Evolutionary conservation across 92 coral and sea anemone species (phyloP).

Genomic region (Epizoanthus scotinus): DNA sequence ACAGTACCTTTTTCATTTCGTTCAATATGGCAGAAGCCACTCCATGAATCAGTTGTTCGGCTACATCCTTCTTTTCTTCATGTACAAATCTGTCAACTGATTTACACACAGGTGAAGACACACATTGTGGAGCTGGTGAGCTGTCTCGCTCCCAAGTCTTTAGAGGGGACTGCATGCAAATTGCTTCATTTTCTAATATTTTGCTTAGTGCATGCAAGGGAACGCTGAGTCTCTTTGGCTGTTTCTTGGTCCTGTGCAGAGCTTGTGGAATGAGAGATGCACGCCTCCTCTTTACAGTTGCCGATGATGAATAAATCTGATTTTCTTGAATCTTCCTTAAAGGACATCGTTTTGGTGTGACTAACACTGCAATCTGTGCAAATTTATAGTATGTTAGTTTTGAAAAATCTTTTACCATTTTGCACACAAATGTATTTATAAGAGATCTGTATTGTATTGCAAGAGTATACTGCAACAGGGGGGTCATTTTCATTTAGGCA

Average conservation of each 20-base stretch:
- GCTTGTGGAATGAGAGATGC: background rate
- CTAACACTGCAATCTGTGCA: slow-evolving; percentile 49
- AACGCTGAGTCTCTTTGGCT: slow-evolving; percentile 66
- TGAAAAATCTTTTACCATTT: too few species aligned
- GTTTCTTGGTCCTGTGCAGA: slow-evolving; percentile 41
- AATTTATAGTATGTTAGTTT: too few species aligned
- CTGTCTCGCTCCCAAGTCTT: background rate
- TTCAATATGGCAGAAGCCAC: slow-evolving; percentile 36
- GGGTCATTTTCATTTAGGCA: too few species aligned
- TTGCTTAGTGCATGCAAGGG: slow-evolving; percentile 60
- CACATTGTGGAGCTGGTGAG: slow-evolving; percentile 18
- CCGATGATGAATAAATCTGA: slow-evolving; percentile 28
- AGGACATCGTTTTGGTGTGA: slow-evolving; percentile 84
- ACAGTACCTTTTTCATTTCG: slow-evolving; percentile 53
- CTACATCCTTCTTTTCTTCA: slow-evolving; percentile 30
- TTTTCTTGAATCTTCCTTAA: slow-evolving; percentile 73
- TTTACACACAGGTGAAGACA: slow-evolving; percentile 3
- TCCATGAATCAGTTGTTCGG: slow-evolving; percentile 30
- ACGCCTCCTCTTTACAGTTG: slow-evolving; percentile 21
- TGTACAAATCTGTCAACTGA: slow-evolving; percentile 30
- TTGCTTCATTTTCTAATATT: slow-evolving; percentile 9
- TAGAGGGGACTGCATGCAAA: slow-evolving; percentile 19
- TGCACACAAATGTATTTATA: too few species aligned
- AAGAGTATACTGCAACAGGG: too few species aligned
- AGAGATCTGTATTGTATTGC: too few species aligned